A percentile compares a stretch with the other conserved stretches of the same genome.
Evolutionary conservation across 2,113 vertebrate genomes (phyloP).

Genomic region (Chinchilla lanigera): DNA sequence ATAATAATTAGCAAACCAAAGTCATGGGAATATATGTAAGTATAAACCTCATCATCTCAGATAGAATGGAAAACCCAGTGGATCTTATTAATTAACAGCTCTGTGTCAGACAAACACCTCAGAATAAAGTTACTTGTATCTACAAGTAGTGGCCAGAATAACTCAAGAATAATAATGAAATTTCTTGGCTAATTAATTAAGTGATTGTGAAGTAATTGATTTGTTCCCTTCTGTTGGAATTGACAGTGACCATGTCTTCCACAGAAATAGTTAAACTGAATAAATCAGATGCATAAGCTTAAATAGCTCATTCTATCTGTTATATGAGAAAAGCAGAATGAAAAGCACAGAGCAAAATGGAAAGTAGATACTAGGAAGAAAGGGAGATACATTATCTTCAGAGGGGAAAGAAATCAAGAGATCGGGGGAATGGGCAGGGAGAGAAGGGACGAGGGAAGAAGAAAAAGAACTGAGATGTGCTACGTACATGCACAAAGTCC

Average conservation of each 20-base stretch:
- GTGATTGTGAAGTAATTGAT: neutral
- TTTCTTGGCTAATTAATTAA: neutral
- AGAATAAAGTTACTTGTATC: neutral
- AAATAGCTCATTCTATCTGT: neutral
- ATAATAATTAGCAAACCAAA: neutral
- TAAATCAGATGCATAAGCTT: neutral
- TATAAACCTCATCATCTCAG: neutral
- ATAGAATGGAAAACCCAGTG: neutral
- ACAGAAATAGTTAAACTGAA: neutral
- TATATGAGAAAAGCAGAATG: neutral
- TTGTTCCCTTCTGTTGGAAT: neutral
- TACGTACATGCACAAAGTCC: neutral
- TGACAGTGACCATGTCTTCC: neutral
- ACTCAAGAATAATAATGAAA: neutral
- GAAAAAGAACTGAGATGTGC: no score
- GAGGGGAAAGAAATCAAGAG: neutral
- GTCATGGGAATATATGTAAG: neutral
- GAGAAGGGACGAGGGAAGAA: neutral
- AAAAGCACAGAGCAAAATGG: neutral
- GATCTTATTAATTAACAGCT: neutral
- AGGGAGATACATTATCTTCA: neutral
- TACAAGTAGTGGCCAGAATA: neutral
- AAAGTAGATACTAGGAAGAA: neutral
- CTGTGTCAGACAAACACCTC: neutral
- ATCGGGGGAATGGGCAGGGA: neutral